Evolutionary conservation across 1,140 invertebrate genomes (phyloP).

Genomic region (Anadara kagoshimensis): DNA sequence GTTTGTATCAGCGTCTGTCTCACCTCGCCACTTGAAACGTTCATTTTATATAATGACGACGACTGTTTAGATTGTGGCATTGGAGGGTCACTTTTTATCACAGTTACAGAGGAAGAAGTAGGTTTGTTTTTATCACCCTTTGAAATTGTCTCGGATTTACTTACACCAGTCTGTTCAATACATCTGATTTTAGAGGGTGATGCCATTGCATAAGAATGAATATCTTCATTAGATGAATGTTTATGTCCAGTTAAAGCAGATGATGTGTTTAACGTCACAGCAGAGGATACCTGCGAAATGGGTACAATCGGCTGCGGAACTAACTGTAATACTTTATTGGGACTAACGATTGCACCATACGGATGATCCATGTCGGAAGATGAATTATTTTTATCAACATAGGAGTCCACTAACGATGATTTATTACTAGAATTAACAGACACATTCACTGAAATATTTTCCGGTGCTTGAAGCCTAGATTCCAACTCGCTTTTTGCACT

Average conservation of each 20-base stretch:
- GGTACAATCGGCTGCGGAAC: conserved; percentile 59
- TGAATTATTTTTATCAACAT: conserved; percentile 6
- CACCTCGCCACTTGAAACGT: conserved; percentile 12
- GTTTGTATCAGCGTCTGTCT: conserved; percentile 46
- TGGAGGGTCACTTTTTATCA: conserved; percentile 10
- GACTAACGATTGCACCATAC: conserved; percentile 42
- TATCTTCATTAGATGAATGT: conserved; percentile 4
- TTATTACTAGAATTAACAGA: background rate
- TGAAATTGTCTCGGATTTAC: background rate
- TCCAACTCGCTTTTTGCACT: conserved; percentile 4
- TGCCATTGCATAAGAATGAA: background rate
- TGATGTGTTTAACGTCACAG: conserved; percentile 4
- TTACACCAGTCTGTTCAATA: background rate
- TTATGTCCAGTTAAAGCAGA: conserved; percentile 1
- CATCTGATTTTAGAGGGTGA: conserved; percentile 13
- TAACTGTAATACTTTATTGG: conserved; percentile 49
- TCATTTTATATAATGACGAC: conserved; percentile 18
- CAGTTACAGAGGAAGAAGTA: background rate
- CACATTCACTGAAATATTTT: conserved; percentile 6
- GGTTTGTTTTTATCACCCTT: background rate
- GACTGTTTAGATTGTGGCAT: conserved; percentile 8
- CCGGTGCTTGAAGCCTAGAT: background rate
- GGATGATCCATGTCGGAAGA: conserved; percentile 33
- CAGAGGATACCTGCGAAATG: conserved; percentile 44
- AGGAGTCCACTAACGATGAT: background rate